A percentile compares a stretch with the other conserved stretches of the same genome.
Evolutionary conservation across 2,888 invertebrate genomes (phyloP).

Genomic region (Pristionchus exspectatus): DNA sequence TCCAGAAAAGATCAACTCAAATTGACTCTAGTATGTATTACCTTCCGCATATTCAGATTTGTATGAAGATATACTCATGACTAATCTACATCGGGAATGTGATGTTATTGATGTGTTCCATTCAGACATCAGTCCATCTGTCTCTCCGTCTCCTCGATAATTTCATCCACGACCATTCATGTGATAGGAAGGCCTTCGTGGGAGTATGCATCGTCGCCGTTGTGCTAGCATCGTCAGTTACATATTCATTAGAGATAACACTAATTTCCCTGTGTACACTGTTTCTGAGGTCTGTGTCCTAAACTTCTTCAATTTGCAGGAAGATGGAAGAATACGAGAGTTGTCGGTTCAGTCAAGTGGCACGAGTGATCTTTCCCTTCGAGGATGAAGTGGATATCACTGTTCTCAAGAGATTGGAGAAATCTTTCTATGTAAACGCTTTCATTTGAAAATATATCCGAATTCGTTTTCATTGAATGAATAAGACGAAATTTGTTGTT

Average conservation of each 20-base stretch:
- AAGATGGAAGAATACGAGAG: slow-evolving; percentile 55
- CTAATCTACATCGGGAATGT: neutral
- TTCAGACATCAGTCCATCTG: slow-evolving; percentile 40
- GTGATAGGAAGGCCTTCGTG: slow-evolving; percentile 5
- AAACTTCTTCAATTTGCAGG: neutral
- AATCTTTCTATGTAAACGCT: slow-evolving; percentile 34
- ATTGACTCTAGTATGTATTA: neutral
- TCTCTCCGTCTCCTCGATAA: slow-evolving; percentile 41
- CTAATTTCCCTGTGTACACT: too few species aligned
- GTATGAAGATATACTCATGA: too few species aligned
- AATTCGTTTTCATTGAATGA: neutral
- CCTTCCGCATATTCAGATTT: neutral
- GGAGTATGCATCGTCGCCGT: slow-evolving; percentile 46
- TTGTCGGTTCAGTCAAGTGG: slow-evolving; percentile 27
- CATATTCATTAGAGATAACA: too few species aligned
- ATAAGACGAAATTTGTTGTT: neutral
- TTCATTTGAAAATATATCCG: neutral
- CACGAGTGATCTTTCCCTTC: slow-evolving; percentile 24
- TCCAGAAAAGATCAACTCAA: neutral
- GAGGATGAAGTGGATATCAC: neutral
- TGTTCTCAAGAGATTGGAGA: slow-evolving; percentile 23
- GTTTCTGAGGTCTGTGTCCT: too few species aligned
- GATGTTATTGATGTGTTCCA: neutral
- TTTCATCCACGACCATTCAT: slow-evolving; percentile 10
- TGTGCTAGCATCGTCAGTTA: slow-evolving; percentile 48